Conservation (phyloP, 2,113 vertebrate species). For the Charina bottae region DNA sequence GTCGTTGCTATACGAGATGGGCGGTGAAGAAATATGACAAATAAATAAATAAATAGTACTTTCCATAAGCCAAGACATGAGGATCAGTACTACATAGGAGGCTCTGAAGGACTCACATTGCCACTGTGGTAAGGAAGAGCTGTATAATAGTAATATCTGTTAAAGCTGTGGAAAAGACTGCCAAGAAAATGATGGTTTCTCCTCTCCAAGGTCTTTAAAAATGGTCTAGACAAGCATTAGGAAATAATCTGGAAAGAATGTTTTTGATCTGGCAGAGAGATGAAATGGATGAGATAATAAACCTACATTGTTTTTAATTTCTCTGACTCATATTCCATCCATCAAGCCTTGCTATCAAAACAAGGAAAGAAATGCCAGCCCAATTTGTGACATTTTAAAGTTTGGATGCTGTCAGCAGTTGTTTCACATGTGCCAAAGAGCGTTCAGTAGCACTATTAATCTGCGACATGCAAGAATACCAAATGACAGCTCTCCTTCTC, state of each 20-base stretch:
- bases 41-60: too few species aligned
- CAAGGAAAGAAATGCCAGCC: neutral
- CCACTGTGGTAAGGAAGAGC: neutral
- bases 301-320: constrained; percentile 28
- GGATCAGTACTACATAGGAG: constrained; percentile 2
- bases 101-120: neutral
- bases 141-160: constrained; percentile 1
- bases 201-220: neutral
- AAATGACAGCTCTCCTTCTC: neutral
- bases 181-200: constrained; percentile 10
- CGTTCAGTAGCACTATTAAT: constrained; percentile 16
- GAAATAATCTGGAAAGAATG: constrained; percentile 7
- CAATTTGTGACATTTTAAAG: constrained; percentile 33
- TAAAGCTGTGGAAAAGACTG: neutral
- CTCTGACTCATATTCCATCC: constrained; percentile 9
- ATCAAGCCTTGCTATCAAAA: neutral
- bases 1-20: too few species aligned
- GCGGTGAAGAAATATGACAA: too few species aligned
- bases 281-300: constrained; percentile 18
- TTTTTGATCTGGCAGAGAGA: neutral
- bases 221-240: constrained; percentile 17
- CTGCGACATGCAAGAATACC: accelerated
- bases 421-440: constrained; percentile 26
- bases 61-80: neutral
- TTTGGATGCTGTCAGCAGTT: constrained; percentile 30